Evolutionary conservation across 2,113 vertebrate species (phyloP), one percentile per base, ranked within the genome.

Genomic region (Sprattus sprattus): DNA sequence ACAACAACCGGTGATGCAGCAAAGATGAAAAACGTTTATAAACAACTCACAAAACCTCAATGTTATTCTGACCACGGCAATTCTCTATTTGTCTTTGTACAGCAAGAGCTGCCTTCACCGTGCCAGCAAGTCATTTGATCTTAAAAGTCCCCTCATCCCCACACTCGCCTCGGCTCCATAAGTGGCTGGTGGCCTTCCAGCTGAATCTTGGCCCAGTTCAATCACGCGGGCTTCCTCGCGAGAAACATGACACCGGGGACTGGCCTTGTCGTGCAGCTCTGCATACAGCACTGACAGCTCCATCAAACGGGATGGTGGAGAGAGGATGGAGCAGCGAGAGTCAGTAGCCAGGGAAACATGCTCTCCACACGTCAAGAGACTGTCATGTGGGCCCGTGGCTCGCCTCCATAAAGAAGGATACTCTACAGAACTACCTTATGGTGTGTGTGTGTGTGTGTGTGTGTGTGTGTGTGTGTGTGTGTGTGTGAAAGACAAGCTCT

Each of bases 121-220:
- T 15, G 28, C 32, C 71, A 39, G 71, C 15, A 44, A 78, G 60
- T 9, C 60, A 78, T 32, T 13, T 78, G 32, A 78, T 39, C 10
- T 39, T 0, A 39, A 32, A 16, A 0, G 0, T 10, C 15, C 11
- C 71, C 71, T 32, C 32, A 2, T 0, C 18, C 18, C 16, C 52
- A 20, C 52, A 20, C 52, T 3, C 16, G 67, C 25, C 67, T 75
- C 67, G 9, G 15, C 67, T 75, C 67, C 67, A 75, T 39, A 32
- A 75, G 28, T 28, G 13, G 67, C 25, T 78, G 71, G 67, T 75
- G 67, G 28, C 71, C 15, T 32, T 78, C 28, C 71, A 78, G 32
- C 71, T 78, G 71, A 78, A 78, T 15, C 71, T 11, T 2, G 71
- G 71, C 71, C 71, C 71, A 78, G 28, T 78, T 78, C 71, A 78